Evolutionary conservation across 2,113 vertebrate species (phyloP), one percentile per base, ranked within the genome.

Genomic region (Protobothrops flavoviridis): DNA sequence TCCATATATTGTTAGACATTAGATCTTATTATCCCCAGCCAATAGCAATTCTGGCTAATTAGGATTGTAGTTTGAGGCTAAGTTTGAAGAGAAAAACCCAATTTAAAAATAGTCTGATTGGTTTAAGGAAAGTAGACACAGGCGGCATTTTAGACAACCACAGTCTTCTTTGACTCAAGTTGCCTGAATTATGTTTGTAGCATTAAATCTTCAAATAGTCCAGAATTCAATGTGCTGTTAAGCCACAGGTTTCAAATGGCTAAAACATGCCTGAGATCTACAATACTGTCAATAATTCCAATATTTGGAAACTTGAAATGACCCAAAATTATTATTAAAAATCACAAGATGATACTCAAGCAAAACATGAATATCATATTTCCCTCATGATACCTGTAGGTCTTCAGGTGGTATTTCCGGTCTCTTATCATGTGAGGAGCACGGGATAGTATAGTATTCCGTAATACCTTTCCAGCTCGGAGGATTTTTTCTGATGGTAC

Each of bases 401-500:
- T 99, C 97, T 99, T 99, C 91, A 99, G 97, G 96, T 99, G 99
- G 93, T 99, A 99, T 97, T 99, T 99, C 94, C 99, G 98, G 97
- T 99, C 99, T 97, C 99, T 98, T 96, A 99, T 99, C 98, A 99
- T 99, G 97, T 99, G 99, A 95, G 99, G 98, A 9, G 99, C 98
- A 95, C 98, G 97, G 94, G 98, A 98, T 85, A 99, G 98, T 95
- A 99, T 98, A 91, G 98, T 97, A 8, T 98, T 98, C 88, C 99
- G 98, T 93, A 99, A 98, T 95, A 99, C 98, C 96, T 99, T 99
- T 94, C 98, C 99, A 57, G 99, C 99, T 89, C 96, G 97, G 95
- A 99, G 97, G 96, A 99, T 99, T 98, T 99, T 99, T 97, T 99
- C 99, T 69, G 99, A 99, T 59, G 98, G 98, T 89, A 99, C 98